Conservation (phyloP, 2,888 invertebrate species). For the Enoplolaimus lenunculus region DNA sequence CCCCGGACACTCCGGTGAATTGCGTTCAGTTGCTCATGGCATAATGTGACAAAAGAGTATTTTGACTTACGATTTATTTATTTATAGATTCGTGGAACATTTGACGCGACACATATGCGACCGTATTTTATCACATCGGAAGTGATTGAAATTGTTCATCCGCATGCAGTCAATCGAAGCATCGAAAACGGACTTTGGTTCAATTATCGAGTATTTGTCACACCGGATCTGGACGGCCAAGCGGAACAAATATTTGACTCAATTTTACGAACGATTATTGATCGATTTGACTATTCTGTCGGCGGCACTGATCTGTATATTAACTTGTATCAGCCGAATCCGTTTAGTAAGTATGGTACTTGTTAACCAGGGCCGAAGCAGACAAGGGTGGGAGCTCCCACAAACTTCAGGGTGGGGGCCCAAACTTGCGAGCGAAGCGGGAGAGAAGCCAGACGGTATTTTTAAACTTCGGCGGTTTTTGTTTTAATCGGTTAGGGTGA, state of each 20-base stretch:
- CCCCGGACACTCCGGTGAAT: too few species aligned
- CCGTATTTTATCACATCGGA: slow-evolving; percentile 32
- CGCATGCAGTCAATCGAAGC: slow-evolving; percentile 36
- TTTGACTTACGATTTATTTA: too few species aligned
- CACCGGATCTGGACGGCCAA: slow-evolving; percentile 2
- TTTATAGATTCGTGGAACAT: slow-evolving; percentile 27
- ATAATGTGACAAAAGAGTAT: too few species aligned
- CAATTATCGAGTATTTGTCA: slow-evolving; percentile 33
- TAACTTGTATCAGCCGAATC: slow-evolving; percentile 31
- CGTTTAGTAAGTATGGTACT: slow-evolving; percentile 27
- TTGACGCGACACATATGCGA: slow-evolving; percentile 26
- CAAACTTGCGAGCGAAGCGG: too few species aligned
- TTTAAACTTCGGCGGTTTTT: too few species aligned
- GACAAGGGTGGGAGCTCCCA: too few species aligned
- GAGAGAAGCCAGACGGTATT: too few species aligned
- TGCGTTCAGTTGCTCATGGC: too few species aligned
- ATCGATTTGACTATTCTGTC: slow-evolving; percentile 19
- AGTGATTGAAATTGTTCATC: slow-evolving; percentile 36
- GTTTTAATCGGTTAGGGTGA: too few species aligned
- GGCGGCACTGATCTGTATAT: slow-evolving; percentile 25
- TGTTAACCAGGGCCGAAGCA: too few species aligned
- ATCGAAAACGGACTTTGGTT: slow-evolving; percentile 38
- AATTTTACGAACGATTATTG: slow-evolving; percentile 27
- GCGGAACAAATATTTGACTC: slow-evolving; percentile 34
- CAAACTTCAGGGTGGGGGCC: too few species aligned